These are phyloP conservation scores for Oplegnathus fasciatus DNA, from an alignment of 2,113 vertebrate species.

Conservation along the genomic window DNA sequence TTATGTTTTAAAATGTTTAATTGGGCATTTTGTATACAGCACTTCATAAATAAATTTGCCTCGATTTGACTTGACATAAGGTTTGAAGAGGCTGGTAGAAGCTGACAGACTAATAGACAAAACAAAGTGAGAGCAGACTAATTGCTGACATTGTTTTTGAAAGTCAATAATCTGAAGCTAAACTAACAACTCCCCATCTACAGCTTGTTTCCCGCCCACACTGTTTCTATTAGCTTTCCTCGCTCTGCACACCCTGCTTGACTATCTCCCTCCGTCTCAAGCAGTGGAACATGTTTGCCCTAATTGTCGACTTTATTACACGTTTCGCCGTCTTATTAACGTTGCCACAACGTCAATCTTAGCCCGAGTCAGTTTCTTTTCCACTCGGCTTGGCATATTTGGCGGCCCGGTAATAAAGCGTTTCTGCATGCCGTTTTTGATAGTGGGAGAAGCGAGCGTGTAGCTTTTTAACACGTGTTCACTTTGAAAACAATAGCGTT, in stretches of 20 bases:
- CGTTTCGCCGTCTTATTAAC: slow-evolving; percentile 83
- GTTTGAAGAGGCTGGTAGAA: slow-evolving; percentile 59
- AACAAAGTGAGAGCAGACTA: slow-evolving; percentile 62
- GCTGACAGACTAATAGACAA: slow-evolving; percentile 68
- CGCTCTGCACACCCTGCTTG: slow-evolving; percentile 64
- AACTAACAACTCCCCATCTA: slow-evolving; percentile 67
- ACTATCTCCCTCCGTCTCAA: slow-evolving; percentile 78
- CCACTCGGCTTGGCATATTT: slow-evolving; percentile 84
- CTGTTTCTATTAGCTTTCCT: slow-evolving; percentile 77
- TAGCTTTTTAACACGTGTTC: slow-evolving; percentile 85
- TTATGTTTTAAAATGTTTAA: slow-evolving; percentile 65
- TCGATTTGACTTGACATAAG: slow-evolving; percentile 49
- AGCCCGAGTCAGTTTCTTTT: slow-evolving; percentile 79
- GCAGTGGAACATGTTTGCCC: slow-evolving; percentile 83
- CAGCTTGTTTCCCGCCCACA: slow-evolving; percentile 21
- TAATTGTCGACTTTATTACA: slow-evolving; percentile 89
- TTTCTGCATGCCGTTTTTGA: slow-evolving; percentile 78
- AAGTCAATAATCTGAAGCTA: slow-evolving; percentile 81
- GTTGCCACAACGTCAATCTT: slow-evolving; percentile 73
- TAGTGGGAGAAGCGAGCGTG: slow-evolving; percentile 78
- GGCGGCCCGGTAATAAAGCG: slow-evolving; percentile 82
- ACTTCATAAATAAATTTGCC: slow-evolving; percentile 66
- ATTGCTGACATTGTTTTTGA: slow-evolving; percentile 80
- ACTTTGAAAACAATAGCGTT: slow-evolving; percentile 88
- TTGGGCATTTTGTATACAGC: slow-evolving; percentile 61